A percentile compares a stretch with the other conserved stretches of the same genome.
Evolutionary conservation across 2,113 vertebrate genomes (phyloP).

Genomic region (Pitta sordida): DNA sequence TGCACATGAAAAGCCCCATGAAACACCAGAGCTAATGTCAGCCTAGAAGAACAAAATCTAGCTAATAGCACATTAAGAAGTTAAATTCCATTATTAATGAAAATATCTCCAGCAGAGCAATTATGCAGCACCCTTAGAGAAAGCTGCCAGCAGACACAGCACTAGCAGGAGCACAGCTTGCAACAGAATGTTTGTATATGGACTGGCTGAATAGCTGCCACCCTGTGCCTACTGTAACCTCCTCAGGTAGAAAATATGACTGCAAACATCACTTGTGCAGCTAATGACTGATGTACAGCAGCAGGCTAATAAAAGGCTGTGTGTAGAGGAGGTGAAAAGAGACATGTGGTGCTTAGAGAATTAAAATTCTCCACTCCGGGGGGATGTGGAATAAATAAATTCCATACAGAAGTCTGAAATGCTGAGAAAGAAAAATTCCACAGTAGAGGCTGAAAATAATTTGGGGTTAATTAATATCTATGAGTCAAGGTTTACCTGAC

Average conservation of each 20-base stretch:
- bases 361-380: not conserved
- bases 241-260: not conserved
- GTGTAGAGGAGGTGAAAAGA: not conserved
- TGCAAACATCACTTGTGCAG: not conserved
- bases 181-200: fast-evolving
- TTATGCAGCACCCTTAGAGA: not conserved
- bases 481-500: not conserved
- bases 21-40: not conserved
- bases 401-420: not conserved
- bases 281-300: not conserved
- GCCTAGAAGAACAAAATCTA: not conserved
- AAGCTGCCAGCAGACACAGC: not conserved
- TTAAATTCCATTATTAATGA: not conserved
- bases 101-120: not conserved
- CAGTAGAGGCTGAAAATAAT: not conserved
- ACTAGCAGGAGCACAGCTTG: not conserved
- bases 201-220: not conserved
- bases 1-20: not conserved
- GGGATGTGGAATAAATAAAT: not conserved
- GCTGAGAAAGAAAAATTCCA: not conserved
- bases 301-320: not conserved
- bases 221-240: not conserved
- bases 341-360: not conserved
- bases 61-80: not conserved
- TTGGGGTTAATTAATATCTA: constrained; percentile 13